These are phyloP conservation scores for Aspidoscelis tigris DNA, from an alignment of 2,113 vertebrate genomes.

Conservation along the genomic window DNA sequence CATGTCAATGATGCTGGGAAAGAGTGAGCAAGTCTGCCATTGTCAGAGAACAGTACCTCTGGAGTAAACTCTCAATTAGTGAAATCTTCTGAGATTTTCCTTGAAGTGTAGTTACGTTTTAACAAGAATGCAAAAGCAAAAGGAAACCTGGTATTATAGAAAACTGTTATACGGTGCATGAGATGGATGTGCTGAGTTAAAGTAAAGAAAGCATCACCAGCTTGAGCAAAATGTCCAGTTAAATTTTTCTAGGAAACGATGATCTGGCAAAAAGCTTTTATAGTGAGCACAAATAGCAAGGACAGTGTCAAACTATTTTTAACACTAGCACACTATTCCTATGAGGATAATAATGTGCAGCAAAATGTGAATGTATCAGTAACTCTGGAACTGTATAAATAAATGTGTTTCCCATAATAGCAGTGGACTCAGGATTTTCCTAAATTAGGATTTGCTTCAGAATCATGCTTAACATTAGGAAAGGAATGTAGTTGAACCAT, in stretches of 20 bases:
- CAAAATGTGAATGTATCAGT: slow-evolving; percentile 61
- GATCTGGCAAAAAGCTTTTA: slow-evolving; percentile 60
- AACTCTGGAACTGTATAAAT: slow-evolving; percentile 42
- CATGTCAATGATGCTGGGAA: too few species aligned
- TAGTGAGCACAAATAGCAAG: slow-evolving; percentile 65
- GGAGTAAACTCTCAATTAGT: too few species aligned
- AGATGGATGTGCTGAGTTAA: too few species aligned
- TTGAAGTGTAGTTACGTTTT: too few species aligned
- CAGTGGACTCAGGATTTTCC: slow-evolving; percentile 21
- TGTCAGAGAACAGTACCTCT: too few species aligned
- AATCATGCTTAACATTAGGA: too few species aligned
- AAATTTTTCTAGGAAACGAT: slow-evolving; percentile 64
- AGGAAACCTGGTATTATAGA: too few species aligned
- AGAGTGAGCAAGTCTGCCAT: too few species aligned
- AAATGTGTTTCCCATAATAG: slow-evolving; percentile 55
- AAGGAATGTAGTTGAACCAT: too few species aligned
- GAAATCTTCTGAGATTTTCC: too few species aligned
- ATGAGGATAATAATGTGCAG: slow-evolving; percentile 49
- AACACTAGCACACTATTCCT: slow-evolving; percentile 64
- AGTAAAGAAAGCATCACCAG: slow-evolving; percentile 7
- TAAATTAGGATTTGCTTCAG: slow-evolving; percentile 48
- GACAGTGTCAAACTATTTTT: slow-evolving; percentile 63
- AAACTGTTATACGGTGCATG: too few species aligned
- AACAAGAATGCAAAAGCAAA: too few species aligned
- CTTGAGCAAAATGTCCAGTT: slow-evolving; percentile 62